Evolutionary conservation across 2,888 invertebrate species (phyloP).

Genomic region (Ptychoptera albimana): DNA sequence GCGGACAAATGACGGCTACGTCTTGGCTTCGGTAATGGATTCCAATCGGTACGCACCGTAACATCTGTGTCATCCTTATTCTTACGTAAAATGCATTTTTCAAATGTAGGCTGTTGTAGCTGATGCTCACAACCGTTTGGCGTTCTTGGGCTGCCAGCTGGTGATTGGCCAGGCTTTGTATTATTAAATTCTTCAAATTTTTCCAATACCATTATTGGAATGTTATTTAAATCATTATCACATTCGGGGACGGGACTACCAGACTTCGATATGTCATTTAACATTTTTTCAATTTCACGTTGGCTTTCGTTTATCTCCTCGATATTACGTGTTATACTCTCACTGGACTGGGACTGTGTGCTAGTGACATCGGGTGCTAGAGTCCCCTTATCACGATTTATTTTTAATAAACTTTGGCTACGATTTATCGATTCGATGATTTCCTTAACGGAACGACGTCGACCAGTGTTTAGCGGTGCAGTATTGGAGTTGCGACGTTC

Average conservation of each 20-base stretch:
- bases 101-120: slow-evolving; percentile 14
- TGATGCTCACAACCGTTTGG: not conserved
- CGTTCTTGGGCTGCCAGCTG: not conserved
- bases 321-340: slow-evolving; percentile 6
- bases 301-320: slow-evolving; percentile 4
- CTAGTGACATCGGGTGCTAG: not conserved
- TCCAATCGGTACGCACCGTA: slow-evolving; percentile 28
- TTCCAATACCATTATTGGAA: slow-evolving; percentile 8
- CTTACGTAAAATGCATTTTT: slow-evolving; percentile 17
- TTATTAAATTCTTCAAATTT: slow-evolving; percentile 10
- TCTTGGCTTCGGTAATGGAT: slow-evolving; percentile 29
- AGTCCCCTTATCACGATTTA: slow-evolving; percentile 15
- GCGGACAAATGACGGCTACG: slow-evolving; percentile 20
- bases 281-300: slow-evolving; percentile 2
- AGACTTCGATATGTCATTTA: not conserved
- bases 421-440: slow-evolving; percentile 30
- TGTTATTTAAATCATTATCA: slow-evolving; percentile 9
- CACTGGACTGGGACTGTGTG: slow-evolving; percentile 1
- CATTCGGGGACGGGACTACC: slow-evolving; percentile 5
- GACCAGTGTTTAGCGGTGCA: slow-evolving; percentile 6
- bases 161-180: slow-evolving; percentile 5
- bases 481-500: not conserved
- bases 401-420: slow-evolving; percentile 24
- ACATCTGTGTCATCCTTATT: not conserved
- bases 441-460: slow-evolving; percentile 14